These are phyloP conservation scores for Montipora cactus DNA, from an alignment of 64 coral and sea anemone genomes.

Conservation along the genomic window DNA sequence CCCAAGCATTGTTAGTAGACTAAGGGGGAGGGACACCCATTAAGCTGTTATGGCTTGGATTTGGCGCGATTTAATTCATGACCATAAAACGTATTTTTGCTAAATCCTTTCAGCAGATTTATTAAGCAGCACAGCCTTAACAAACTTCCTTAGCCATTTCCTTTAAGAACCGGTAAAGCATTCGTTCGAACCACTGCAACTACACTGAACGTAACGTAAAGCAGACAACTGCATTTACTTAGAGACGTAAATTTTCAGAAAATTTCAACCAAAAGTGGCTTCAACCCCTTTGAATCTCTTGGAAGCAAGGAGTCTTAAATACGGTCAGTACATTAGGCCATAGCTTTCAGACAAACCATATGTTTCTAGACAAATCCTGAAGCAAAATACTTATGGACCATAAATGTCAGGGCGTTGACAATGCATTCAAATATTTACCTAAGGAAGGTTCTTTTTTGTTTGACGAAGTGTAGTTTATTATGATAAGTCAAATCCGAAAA, in stretches of 20 bases:
- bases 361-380: neutral
- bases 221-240: no score
- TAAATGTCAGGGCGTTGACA: neutral
- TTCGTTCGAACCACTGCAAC: no score
- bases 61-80: neutral
- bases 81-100: neutral
- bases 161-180: no score
- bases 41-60: neutral
- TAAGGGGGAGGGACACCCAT: neutral
- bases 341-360: neutral
- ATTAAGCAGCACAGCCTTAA: neutral
- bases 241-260: no score
- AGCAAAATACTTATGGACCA: neutral
- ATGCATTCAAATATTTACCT: neutral
- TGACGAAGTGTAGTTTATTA: neutral
- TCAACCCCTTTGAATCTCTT: no score
- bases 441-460: neutral
- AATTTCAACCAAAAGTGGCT: no score
- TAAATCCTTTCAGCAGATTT: neutral
- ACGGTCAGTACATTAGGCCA: neutral
- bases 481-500: conserved; percentile 5
- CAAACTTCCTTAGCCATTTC: no score
- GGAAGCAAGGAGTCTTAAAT: no score
- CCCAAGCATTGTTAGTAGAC: neutral
- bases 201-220: no score